Evolutionary conservation across 2,113 vertebrate genomes (phyloP).

Genomic region (Crotalus tigris): DNA sequence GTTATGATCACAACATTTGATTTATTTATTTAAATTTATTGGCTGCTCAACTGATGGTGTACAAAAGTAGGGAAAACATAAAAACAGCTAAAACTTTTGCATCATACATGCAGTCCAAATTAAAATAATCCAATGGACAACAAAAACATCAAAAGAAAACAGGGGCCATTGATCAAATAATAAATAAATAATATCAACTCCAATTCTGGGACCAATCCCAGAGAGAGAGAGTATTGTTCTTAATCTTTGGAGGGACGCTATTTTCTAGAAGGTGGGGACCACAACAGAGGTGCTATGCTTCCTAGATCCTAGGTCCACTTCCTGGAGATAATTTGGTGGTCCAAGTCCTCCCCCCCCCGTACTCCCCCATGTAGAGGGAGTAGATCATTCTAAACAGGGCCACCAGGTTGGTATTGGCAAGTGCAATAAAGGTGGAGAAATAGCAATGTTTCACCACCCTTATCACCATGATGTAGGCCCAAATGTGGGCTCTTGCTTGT

Average conservation of each 20-base stretch:
- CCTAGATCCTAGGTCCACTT: neutral
- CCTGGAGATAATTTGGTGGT: no score
- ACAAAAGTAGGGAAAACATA: neutral
- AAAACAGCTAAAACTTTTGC: neutral
- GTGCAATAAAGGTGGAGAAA: neutral
- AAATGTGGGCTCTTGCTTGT: neutral
- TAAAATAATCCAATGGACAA: neutral
- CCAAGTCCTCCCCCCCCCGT: no score
- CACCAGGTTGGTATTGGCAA: neutral
- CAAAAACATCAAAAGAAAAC: neutral
- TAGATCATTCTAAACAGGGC: neutral
- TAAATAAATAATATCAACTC: neutral
- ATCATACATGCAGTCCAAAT: neutral
- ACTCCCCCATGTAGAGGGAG: no score
- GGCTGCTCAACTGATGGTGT: neutral
- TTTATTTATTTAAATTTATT: neutral
- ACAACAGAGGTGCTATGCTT: neutral
- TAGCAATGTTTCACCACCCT: neutral
- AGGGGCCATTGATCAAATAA: neutral
- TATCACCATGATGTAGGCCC: neutral
- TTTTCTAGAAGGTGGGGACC: neutral
- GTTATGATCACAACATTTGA: neutral
- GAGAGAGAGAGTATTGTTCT: neutral
- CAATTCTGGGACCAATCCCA: neutral
- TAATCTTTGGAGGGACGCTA: neutral